Base-by-base conservation (phyloP, 1,140 invertebrate genomes). In the Dinothrombium tinctorium region DNA sequence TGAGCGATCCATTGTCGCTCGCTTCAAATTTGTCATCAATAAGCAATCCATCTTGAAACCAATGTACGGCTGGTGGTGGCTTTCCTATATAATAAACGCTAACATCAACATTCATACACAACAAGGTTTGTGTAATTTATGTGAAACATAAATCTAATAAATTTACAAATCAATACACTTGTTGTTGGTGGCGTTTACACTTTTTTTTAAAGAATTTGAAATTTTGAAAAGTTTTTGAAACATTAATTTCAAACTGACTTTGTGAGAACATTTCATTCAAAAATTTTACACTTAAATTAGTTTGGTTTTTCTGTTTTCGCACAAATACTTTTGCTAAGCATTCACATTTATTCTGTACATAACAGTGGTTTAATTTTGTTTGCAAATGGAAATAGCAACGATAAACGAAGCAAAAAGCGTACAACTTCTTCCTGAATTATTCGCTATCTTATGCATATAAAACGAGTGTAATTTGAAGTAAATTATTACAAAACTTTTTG, bases 211-310 rank as follows among this genome's bases (percentile, higher is more conserved):
- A n/a, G 12, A 11, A 29, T 3, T 29, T 2, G 32, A n/a, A n/a
- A n/a, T n/a, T n/a, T n/a, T n/a, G n/a, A 6, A 33, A 33, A 19
- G 8, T 33, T 33, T 14, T 33, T 36, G 33, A 36, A 36, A 21
- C n/a, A 32, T 7, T 32, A 14, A 5, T 32, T 32, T 32, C 5
- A 7, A 5, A 5, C 5, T 32, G n/a, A 14, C 15, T 15, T 4
- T 2, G 26, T 7, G 11, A 29, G 15, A 11, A 29, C 28, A n/a
- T n/a, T n/a, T n/a, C n/a, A n/a, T n/a, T n/a, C n/a, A n/a, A n/a
- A n/a, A n/a, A n/a, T n/a, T n/a, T n/a, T n/a, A n/a, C n/a, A n/a
- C n/a, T n/a, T n/a, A n/a, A n/a, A n/a, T n/a, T n/a, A n/a, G n/a
- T n/a, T n/a, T n/a, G n/a, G n/a, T n/a, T n/a, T n/a, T n/a, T n/a